These are phyloP conservation scores for Streblospio benedicti DNA, from an alignment of 1,140 invertebrate genomes.

Conservation along the genomic window DNA sequence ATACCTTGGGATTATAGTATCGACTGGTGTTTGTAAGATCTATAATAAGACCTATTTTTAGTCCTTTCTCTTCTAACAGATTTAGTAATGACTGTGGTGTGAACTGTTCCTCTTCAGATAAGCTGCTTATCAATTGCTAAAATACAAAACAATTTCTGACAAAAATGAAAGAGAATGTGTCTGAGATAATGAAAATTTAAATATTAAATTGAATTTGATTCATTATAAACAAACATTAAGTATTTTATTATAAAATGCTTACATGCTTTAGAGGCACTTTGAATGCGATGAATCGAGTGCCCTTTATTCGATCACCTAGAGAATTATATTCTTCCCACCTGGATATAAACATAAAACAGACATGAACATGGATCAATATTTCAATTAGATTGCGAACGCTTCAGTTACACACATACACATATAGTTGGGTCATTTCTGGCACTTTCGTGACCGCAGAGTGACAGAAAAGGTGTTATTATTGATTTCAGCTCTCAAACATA, in stretches of 20 bases:
- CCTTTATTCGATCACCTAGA: constrained; percentile 56
- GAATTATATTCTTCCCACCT: constrained; percentile 64
- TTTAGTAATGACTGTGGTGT: constrained; percentile 21
- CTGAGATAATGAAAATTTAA: neutral
- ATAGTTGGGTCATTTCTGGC: too few species aligned
- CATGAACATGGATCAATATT: too few species aligned
- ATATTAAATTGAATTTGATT: neutral
- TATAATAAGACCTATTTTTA: constrained; percentile 56
- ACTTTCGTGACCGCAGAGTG: too few species aligned
- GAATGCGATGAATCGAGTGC: constrained; percentile 64
- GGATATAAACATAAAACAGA: constrained; percentile 23
- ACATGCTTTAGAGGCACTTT: constrained; percentile 68
- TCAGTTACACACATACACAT: too few species aligned
- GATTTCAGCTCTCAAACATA: too few species aligned
- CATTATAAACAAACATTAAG: neutral
- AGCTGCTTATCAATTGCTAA: too few species aligned
- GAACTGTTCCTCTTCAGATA: constrained; percentile 18
- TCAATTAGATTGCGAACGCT: too few species aligned
- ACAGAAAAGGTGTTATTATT: too few species aligned
- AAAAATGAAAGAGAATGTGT: constrained; percentile 3
- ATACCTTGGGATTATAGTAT: constrained; percentile 55
- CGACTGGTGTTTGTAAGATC: constrained; percentile 61
- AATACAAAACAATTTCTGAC: too few species aligned
- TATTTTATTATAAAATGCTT: too few species aligned
- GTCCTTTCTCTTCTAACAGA: constrained; percentile 48